phyloP scores from a whole-genome alignment of 2,888 invertebrate genomes.

The Xestia rhomboidea region DNA sequence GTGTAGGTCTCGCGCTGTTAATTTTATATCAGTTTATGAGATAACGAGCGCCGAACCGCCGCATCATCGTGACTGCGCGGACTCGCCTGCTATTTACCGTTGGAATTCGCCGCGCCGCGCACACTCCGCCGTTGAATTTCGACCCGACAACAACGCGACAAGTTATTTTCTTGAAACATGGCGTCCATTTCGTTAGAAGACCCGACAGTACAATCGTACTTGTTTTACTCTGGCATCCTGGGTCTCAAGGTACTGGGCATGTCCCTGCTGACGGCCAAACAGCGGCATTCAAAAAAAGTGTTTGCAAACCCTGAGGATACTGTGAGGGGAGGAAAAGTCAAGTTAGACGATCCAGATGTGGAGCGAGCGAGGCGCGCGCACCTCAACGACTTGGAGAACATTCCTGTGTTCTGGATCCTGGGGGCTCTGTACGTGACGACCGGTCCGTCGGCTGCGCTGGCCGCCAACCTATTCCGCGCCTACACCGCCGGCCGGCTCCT shows the following conservation, averaged over 20 bases:
- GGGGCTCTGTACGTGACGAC: slow-evolving; percentile 91
- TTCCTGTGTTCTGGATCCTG: slow-evolving; percentile 91
- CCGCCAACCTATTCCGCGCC: slow-evolving; percentile 79
- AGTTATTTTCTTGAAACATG: slow-evolving; percentile 53
- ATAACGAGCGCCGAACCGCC: slow-evolving; percentile 15
- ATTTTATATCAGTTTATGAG: slow-evolving; percentile 19
- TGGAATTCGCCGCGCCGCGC: slow-evolving; percentile 18
- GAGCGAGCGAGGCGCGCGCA: slow-evolving; percentile 90
- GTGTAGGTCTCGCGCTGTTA: background rate
- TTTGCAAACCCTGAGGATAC: slow-evolving; percentile 83
- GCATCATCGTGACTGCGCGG: slow-evolving; percentile 35
- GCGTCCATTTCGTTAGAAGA: slow-evolving; percentile 70
- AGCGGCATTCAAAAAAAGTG: slow-evolving; percentile 75
- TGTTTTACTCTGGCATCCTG: slow-evolving; percentile 78
- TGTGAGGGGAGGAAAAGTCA: slow-evolving; percentile 73
- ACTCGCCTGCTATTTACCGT: slow-evolving; percentile 20
- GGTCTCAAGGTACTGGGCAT: slow-evolving; percentile 77
- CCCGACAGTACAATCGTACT: slow-evolving; percentile 76
- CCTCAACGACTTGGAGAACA: slow-evolving; percentile 93
- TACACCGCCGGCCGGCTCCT: slow-evolving; percentile 89
- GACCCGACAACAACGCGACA: slow-evolving; percentile 36
- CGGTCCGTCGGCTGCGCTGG: slow-evolving; percentile 81
- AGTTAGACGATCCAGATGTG: slow-evolving; percentile 81
- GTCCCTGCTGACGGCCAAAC: slow-evolving; percentile 72
- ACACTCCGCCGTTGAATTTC: slow-evolving; percentile 52